These are phyloP conservation scores for Myiotriccus ornatus DNA, from an alignment of 2,797 vertebrate species.

Conservation along the genomic window DNA sequence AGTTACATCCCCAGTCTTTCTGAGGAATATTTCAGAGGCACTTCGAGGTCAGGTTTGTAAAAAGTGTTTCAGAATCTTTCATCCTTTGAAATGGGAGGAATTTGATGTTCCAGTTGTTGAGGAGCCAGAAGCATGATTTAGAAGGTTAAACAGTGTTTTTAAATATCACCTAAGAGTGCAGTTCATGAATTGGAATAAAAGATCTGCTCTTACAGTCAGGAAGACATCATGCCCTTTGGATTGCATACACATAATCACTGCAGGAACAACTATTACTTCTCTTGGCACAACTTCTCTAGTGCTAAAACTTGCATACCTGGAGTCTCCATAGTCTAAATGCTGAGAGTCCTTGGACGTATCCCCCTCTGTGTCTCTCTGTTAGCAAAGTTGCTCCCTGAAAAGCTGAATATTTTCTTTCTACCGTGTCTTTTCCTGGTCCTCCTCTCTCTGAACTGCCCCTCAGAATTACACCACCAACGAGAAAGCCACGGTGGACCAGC, in stretches of 20 bases:
- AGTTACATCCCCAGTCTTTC: neutral
- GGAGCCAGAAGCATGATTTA: neutral
- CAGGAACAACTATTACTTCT: neutral
- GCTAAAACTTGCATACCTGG: neutral
- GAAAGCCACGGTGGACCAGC: conserved; percentile 80
- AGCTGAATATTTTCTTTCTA: neutral
- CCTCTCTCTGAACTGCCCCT: neutral
- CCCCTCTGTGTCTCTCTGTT: neutral
- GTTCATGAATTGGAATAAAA: neutral
- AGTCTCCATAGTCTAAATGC: neutral
- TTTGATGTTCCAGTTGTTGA: neutral
- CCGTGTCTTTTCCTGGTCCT: neutral
- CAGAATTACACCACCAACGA: conserved; percentile 81
- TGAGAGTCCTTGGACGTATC: neutral
- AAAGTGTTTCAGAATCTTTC: neutral
- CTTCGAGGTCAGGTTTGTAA: neutral
- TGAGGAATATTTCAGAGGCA: neutral
- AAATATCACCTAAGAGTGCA: neutral
- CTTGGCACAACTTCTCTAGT: neutral
- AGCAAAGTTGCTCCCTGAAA: neutral
- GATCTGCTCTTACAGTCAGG: neutral
- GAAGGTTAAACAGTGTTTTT: neutral
- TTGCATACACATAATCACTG: neutral
- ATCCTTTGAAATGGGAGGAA: neutral
- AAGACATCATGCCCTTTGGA: neutral